Evolutionary conservation across 2,113 vertebrate species (phyloP).

Genomic region (Thunnus thynnus): DNA sequence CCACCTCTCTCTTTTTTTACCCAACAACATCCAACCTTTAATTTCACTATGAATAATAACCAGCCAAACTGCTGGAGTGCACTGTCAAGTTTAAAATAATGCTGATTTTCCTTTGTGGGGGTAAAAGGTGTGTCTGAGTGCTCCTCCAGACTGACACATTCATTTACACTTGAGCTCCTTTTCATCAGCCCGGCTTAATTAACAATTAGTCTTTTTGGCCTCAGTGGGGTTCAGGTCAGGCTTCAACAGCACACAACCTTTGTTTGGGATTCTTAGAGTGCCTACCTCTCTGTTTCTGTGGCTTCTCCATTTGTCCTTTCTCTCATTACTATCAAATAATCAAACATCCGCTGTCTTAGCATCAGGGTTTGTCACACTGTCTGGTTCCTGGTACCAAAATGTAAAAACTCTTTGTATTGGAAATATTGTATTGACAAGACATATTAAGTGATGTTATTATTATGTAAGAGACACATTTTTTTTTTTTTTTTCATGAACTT

Average conservation of each 20-base stretch:
- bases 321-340: background rate
- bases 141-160: constrained; percentile 71
- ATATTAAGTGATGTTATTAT: background rate
- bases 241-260: constrained; percentile 50
- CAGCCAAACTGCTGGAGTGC: constrained; percentile 50
- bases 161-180: constrained; percentile 77
- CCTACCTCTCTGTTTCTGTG: constrained; percentile 44
- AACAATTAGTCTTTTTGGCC: constrained; percentile 72
- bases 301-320: constrained; percentile 21
- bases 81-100: constrained; percentile 68
- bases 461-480: background rate
- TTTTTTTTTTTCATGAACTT: constrained; percentile 3
- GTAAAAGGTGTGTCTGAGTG: constrained; percentile 68
- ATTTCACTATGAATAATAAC: constrained; percentile 67
- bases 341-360: background rate
- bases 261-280: constrained; percentile 44
- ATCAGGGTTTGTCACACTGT: background rate
- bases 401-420: background rate
- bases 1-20: background rate
- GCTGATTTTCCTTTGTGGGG: constrained; percentile 59
- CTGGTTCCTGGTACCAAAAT: constrained; percentile 3
- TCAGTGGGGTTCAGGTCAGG: constrained; percentile 58
- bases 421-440: background rate
- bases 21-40: constrained; percentile 54
- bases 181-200: constrained; percentile 75